Evolutionary conservation across 2,113 vertebrate genomes (phyloP), one percentile per base, ranked within the genome.

Genomic region (Galbula dea): DNA sequence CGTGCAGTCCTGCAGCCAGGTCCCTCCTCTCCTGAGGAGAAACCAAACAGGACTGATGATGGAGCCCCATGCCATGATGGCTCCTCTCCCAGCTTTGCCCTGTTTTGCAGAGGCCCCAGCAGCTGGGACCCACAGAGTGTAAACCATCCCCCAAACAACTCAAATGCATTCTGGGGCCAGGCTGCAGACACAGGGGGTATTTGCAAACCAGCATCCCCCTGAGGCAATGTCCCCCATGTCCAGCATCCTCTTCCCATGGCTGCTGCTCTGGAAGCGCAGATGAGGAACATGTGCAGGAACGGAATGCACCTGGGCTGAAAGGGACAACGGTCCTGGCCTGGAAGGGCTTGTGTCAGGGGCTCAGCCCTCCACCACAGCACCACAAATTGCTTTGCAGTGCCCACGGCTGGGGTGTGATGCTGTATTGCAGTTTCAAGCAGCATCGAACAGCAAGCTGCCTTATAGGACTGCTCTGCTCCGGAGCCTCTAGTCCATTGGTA

Each of bases 271-370:
- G 6, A 54, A 88, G 22, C 12, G 19, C 0, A 6, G 45, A 22
- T 1, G 1, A 27, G 45, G 46, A 67, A 45, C 30, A 2, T 1
- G 1, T 12, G 23, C 20, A 39, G 1, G 11, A 59, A 26, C 18
- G 1, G 11, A 59, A 26, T 15, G 11, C 22, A n/a, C 11, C 24
- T 4, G 52, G 34, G n/a, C 15, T 2, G 2, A 67, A 61, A 45
- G 37, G 45, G 45, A 36, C 32, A n/a, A 2, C 1, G 0, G 32
- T 49, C 15, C 30, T 1, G 3, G 23, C 19, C 17, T 3, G 1
- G 39, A 19, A 45, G 24, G 22, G 6, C 8, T 11, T 52, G 62
- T 75, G 52, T 23, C 0, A 3, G 15, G 48, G 21, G 10, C 23
- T 79, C 58, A 73, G n/a, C 12, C 43, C 27, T 57, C 29, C 57